Base-by-base conservation (phyloP, 2,797 vertebrate species). In the Tamandua tetradactyla region DNA sequence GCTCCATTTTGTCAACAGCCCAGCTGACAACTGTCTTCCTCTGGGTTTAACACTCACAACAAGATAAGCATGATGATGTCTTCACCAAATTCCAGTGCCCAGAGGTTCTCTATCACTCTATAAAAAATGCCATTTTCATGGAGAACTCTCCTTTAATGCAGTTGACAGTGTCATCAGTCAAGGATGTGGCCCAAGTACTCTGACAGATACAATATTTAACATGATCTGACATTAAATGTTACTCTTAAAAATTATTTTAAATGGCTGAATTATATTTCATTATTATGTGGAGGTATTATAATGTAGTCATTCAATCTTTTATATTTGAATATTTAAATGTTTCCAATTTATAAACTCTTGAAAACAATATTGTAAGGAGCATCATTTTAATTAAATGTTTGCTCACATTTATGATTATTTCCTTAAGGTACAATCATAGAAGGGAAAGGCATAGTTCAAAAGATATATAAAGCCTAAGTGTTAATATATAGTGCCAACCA, bases 301-400 rank as follows among this genome's bases (percentile, higher is more conserved):
- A 84, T 85, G 57, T 66, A 89, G 49, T 88, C 68, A 86, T 7
- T 14, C 17, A 75, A 10, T 37, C 68, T 86, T 49, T 84, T 92
- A 76, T 52, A 61, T 25, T 40, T 35, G 25, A 52, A 52, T 85
- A 87, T 76, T 87, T 83, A 92, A 95, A 68, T 64, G 10, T 52
- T 93, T 93, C 57, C 8, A 84, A 52, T 78, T 42, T 75, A 55
- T 20, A 91, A 79, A 1, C 4, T 87, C 10, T 35, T 55, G 14
- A 30, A 55, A 87, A 40, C 2, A 22, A 30, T 57, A 72, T 20
- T 66, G 47, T 47, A 72, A 93, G 30, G 27, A 89, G 89, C 2
- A 74, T 30, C 42, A 18, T 78, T 88, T 86, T 89, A 89, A 10
- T 61, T 88, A 49, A 61, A 64, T 52, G 57, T 79, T 87, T 93